Evolutionary conservation across 2,113 vertebrate genomes (phyloP).

Genomic region (Antidorcas marsupialis): DNA sequence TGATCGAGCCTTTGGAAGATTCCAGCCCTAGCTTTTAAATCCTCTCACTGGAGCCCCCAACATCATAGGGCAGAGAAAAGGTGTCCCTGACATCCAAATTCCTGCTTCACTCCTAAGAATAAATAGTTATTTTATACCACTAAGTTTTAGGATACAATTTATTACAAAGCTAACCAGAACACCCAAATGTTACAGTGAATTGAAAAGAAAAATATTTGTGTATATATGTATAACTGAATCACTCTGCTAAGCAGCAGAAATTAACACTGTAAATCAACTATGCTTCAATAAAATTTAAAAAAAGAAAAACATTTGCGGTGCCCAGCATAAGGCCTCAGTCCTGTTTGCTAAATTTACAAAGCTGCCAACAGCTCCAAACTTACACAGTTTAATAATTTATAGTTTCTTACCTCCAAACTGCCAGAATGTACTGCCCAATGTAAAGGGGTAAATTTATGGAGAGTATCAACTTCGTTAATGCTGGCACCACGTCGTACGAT

Average conservation of each 20-base stretch:
- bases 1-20: not conserved
- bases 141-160: not conserved
- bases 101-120: not conserved
- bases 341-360: not conserved
- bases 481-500: slow-evolving; percentile 74
- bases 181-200: not conserved
- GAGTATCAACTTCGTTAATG: slow-evolving; percentile 80
- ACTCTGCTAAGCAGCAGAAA: not conserved
- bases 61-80: not conserved
- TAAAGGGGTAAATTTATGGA: slow-evolving; percentile 83
- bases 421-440: slow-evolving; percentile 87
- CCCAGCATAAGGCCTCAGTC: not conserved
- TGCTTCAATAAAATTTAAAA: not conserved
- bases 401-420: slow-evolving; percentile 84
- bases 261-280: not conserved
- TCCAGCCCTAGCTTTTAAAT: not conserved
- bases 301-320: not conserved
- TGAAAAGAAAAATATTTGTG: slow-evolving; percentile 30
- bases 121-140: slow-evolving; percentile 13
- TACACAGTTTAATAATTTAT: not conserved
- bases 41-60: not conserved
- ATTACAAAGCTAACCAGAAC: not conserved
- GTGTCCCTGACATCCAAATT: not conserved
- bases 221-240: not conserved
- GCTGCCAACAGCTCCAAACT: not conserved